Percentiles rank a stretch among this genome's conserved stretches.
Conservation (phyloP, 2,113 vertebrate species). For the Todiramphus saurophagus region DNA sequence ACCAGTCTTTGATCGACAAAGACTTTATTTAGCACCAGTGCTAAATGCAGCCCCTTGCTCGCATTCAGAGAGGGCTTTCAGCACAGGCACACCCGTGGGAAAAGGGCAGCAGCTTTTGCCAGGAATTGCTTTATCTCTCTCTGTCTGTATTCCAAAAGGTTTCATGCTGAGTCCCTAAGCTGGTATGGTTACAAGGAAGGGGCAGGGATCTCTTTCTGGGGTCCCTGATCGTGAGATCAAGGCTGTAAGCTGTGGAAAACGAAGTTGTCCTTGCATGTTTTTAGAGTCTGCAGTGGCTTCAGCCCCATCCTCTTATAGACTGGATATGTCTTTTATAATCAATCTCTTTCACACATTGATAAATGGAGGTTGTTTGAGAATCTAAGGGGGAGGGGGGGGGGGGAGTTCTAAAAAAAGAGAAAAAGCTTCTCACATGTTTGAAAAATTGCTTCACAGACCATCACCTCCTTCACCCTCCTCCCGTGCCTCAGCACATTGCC, state of each 20-base stretch:
- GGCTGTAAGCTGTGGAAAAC: not conserved
- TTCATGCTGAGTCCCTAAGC: not conserved
- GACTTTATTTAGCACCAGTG: not conserved
- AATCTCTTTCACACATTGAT: not conserved
- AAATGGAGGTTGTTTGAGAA: conserved; percentile 14
- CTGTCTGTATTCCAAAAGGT: not conserved
- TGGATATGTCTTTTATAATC: not conserved
- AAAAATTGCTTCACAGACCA: conserved; percentile 49
- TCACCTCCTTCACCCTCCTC: not conserved
- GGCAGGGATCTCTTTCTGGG: not conserved
- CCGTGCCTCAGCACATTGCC: not conserved
- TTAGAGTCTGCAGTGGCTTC: not conserved
- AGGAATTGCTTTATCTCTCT: not conserved
- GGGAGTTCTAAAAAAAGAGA: not conserved
- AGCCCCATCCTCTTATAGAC: not conserved
- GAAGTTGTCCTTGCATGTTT: not conserved
- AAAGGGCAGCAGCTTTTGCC: not conserved
- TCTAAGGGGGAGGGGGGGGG: not conserved
- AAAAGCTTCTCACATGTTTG: not conserved
- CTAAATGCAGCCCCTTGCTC: not conserved
- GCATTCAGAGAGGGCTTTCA: not conserved
- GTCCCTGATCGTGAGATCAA: not conserved
- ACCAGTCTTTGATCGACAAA: not conserved
- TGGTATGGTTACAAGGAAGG: not conserved
- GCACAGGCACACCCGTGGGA: not conserved